A percentile compares a stretch with the other conserved stretches of the same genome.
Conservation (phyloP, 2,113 vertebrate genomes). For the Pachycephala philippinensis region DNA sequence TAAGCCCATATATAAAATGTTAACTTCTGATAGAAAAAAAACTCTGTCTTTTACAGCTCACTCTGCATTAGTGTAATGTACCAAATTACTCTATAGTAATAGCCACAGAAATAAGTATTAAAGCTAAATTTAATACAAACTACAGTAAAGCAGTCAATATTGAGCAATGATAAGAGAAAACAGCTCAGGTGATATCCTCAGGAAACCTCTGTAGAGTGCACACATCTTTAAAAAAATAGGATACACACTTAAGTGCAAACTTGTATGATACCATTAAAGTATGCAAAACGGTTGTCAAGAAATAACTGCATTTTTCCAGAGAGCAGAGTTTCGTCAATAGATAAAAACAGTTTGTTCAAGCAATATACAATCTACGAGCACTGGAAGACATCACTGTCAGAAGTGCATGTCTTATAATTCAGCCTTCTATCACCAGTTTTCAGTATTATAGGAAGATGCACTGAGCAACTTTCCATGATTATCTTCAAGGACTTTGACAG, state of each 20-base stretch:
- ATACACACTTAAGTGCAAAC: slow-evolving; percentile 20
- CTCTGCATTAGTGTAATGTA: background rate
- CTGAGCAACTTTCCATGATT: background rate
- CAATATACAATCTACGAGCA: background rate
- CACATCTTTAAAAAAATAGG: slow-evolving; percentile 63
- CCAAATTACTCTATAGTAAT: background rate
- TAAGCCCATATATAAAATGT: background rate
- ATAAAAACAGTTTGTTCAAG: background rate
- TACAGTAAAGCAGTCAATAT: background rate
- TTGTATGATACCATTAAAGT: background rate
- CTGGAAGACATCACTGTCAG: background rate
- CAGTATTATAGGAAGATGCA: background rate
- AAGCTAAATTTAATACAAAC: background rate
- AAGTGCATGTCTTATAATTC: accelerated
- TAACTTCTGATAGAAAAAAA: background rate
- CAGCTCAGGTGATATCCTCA: slow-evolving; percentile 50
- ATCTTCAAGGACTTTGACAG: background rate
- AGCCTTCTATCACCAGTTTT: background rate
- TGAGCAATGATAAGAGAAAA: background rate
- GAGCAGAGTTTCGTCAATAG: background rate
- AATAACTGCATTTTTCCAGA: background rate
- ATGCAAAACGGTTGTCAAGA: background rate
- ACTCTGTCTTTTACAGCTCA: background rate
- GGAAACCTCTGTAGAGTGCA: slow-evolving; percentile 49
- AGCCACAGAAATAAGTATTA: background rate